A percentile compares a stretch with the other conserved stretches of the same genome.
Evolutionary conservation across 2,888 invertebrate genomes (phyloP).

Genomic region (Listrodromus nycthemerus): DNA sequence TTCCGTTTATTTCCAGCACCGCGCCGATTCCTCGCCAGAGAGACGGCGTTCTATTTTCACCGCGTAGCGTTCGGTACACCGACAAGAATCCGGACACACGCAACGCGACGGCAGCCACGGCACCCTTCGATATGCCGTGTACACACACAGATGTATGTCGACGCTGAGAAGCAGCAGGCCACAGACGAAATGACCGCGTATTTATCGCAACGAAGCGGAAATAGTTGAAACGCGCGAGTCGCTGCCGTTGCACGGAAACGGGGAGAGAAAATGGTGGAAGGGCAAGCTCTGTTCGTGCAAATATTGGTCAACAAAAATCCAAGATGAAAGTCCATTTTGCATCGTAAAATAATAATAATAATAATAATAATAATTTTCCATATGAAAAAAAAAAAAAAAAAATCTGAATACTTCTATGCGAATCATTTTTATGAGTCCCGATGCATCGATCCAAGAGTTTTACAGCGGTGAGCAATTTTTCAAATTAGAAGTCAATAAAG

Average conservation of each 20-base stretch:
- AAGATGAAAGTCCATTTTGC: not conserved
- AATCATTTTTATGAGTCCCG: no score
- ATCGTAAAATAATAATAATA: not conserved
- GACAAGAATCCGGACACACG: slow-evolving; percentile 52
- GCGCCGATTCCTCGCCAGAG: slow-evolving; percentile 50
- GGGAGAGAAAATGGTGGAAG: slow-evolving; percentile 11
- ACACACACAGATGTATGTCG: not conserved
- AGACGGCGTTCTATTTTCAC: slow-evolving; percentile 54
- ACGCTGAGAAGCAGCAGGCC: not conserved
- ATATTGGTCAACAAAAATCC: not conserved
- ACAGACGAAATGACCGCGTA: slow-evolving; percentile 34
- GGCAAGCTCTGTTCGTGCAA: not conserved
- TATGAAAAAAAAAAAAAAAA: no score
- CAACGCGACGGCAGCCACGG: slow-evolving; percentile 16
- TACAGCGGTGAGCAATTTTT: not conserved
- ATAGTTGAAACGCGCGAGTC: slow-evolving; percentile 21
- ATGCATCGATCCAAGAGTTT: no score
- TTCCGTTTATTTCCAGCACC: slow-evolving; percentile 62
- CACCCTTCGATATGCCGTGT: slow-evolving; percentile 11
- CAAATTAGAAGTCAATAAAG: not conserved
- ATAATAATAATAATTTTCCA: no score
- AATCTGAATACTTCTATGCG: no score
- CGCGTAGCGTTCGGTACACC: slow-evolving; percentile 40
- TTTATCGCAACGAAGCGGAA: slow-evolving; percentile 50
- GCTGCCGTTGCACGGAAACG: slow-evolving; percentile 22